phyloP scores from a whole-genome alignment of 1,140 invertebrate species.

The Pseudomyrmex cubaensis region DNA sequence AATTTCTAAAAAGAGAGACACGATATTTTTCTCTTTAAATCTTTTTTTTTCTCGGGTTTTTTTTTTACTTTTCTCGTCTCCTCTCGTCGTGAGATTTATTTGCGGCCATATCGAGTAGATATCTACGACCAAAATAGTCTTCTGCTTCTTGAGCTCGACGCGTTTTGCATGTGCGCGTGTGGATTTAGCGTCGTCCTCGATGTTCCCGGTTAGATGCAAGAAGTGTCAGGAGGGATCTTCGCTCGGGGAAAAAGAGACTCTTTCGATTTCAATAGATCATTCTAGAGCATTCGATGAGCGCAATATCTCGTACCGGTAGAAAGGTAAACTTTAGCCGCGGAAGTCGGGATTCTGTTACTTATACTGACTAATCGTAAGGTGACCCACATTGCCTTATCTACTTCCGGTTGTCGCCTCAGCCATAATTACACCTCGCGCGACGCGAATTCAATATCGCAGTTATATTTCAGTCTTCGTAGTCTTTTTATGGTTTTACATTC shows the following conservation, averaged over 20 bases:
- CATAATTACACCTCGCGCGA: conserved; percentile 21
- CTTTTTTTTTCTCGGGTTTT: not conserved
- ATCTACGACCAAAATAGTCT: conserved; percentile 64
- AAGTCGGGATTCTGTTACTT: conserved; percentile 24
- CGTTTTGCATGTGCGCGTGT: conserved; percentile 53
- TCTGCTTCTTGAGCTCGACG: conserved; percentile 63
- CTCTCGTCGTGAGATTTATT: conserved; percentile 70
- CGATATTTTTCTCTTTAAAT: too few relatives aligned
- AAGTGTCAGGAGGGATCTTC: not conserved
- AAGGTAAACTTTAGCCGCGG: conserved; percentile 9
- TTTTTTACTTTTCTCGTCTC: not conserved
- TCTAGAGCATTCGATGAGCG: conserved; percentile 26
- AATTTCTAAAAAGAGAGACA: not conserved
- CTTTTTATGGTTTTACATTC: not conserved
- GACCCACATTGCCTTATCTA: conserved; percentile 44
- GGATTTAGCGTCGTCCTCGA: conserved; percentile 43
- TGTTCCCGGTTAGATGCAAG: conserved; percentile 27
- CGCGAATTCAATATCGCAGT: conserved; percentile 4
- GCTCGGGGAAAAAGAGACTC: not conserved
- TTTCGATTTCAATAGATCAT: conserved; percentile 1
- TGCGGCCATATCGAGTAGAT: conserved; percentile 62
- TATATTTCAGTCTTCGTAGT: not conserved
- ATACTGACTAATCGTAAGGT: conserved; percentile 4
- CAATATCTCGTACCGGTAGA: not conserved
- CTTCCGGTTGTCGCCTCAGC: conserved; percentile 34